Conservation (phyloP, 1,140 invertebrate genomes). For the Nymphalis io region DNA sequence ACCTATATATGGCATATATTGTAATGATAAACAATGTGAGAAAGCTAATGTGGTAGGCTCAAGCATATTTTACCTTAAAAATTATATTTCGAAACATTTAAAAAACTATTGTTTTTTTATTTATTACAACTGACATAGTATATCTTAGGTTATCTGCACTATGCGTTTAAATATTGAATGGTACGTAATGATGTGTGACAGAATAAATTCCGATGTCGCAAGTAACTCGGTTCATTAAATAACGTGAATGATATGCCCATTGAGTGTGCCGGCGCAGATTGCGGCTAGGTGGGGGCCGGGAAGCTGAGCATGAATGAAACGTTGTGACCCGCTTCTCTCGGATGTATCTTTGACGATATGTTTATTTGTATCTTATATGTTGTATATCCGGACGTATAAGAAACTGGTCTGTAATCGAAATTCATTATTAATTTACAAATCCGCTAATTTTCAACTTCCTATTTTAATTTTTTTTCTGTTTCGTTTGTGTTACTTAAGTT, state of each 20-base stretch:
- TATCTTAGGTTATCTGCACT: background rate
- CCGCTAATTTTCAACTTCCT: constrained; percentile 15
- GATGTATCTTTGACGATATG: constrained; percentile 23
- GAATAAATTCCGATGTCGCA: constrained; percentile 47
- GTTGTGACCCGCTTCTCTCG: constrained; percentile 29
- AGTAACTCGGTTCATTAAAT: constrained; percentile 56
- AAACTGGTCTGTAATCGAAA: constrained; percentile 14
- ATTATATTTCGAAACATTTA: no score
- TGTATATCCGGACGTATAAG: constrained; percentile 5
- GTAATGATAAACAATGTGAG: no score
- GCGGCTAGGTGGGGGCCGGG: constrained; percentile 36
- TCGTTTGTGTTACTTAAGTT: background rate
- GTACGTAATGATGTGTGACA: constrained; percentile 41
- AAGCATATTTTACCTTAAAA: no score
- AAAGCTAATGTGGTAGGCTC: no score
- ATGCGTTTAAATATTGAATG: constrained; percentile 14
- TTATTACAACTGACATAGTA: background rate
- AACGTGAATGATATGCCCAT: constrained; percentile 58
- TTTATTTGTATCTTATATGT: constrained; percentile 24
- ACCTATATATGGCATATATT: no score
- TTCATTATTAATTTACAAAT: constrained; percentile 16
- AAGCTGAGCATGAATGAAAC: constrained; percentile 42
- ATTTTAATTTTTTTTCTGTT: constrained; percentile 1
- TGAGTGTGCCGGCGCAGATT: constrained; percentile 36
- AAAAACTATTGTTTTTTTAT: background rate